Evolutionary conservation across 2,797 vertebrate genomes (phyloP), one percentile per base, ranked within the genome.

Genomic region (Acipenser oxyrinchus): DNA sequence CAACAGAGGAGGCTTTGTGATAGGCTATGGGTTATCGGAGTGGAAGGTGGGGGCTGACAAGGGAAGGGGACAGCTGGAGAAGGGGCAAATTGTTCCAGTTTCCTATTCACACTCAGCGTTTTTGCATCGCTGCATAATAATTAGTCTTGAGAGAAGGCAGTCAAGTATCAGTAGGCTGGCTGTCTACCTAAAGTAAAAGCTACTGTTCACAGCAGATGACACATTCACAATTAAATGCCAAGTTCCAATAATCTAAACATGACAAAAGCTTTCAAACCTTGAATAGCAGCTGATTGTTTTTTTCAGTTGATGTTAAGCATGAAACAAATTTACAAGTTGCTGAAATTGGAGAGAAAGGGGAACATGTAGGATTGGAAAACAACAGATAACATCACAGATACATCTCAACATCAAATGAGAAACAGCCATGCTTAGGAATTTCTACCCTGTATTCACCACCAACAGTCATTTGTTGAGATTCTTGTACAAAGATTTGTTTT

Each of bases 1-100:
- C 78, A 87, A 94, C 91, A 97, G 91, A 94, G 88, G 84, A 76
- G 86, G 90, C 94, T 97, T 99, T 98, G 94, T 98, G 93, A 85
- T 76, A 82, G 82, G 83, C 84, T 82, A 66, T 87, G 84, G 82
- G 86, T 90, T 91, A 93, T 93, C 87, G 84, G 79, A 81, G 68
- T 75, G 70, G 75, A 72, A 76, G 74, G 66, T 51, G 55, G 53
- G 53, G 63, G 59, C 66, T 62, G 12, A 6, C 8, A 12, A 62
- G 49, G 51, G 48, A 12, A 55, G 59, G 15, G n/a, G 18, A 59
- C 65, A 64, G 55, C 13, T 18, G 55, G 23, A 52, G 69, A 60
- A 67, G 69, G 52, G 52, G 65, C 61, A 60, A 52, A 66, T 79
- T 78, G 76, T 75, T 73, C 51, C 75, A 73, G 81, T 79, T 77